Evolutionary conservation across 1,140 invertebrate genomes (phyloP).

Genomic region (Drosophila albomicans): DNA sequence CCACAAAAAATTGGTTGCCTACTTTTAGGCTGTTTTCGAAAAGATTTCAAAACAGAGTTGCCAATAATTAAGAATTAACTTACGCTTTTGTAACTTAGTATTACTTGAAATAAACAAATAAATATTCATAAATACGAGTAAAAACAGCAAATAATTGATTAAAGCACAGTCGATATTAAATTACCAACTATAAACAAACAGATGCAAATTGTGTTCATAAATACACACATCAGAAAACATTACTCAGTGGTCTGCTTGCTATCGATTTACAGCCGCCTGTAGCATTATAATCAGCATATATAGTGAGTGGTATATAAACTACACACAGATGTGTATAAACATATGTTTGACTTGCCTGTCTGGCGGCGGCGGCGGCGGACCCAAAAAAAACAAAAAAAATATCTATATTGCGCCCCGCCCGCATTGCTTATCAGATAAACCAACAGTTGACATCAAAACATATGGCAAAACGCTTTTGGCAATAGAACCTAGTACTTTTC

Average conservation of each 20-base stretch:
- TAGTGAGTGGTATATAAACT: not conserved
- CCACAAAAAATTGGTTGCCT: constrained; percentile 14
- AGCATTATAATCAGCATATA: constrained; percentile 43
- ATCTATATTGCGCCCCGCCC: constrained; percentile 23
- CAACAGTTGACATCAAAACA: constrained; percentile 29
- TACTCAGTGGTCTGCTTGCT: constrained; percentile 12
- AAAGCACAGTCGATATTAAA: not conserved
- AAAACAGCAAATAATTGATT: not conserved
- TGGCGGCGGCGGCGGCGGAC: constrained; percentile 18
- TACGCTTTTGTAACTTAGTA: not conserved
- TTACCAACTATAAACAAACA: constrained; percentile 8
- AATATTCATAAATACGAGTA: not conserved
- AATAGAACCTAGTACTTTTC: too few relatives aligned
- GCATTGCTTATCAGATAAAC: constrained; percentile 53
- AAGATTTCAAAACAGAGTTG: constrained; percentile 7
- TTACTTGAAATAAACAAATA: not conserved
- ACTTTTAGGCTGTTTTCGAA: constrained; percentile 16
- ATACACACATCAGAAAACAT: not conserved
- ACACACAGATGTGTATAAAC: constrained; percentile 17
- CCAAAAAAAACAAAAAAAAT: constrained; percentile 2
- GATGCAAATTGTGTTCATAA: not conserved
- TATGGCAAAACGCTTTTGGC: constrained; percentile 39
- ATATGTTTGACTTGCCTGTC: constrained; percentile 31
- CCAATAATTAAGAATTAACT: not conserved
- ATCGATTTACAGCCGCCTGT: constrained; percentile 39